Evolutionary conservation across 2,113 vertebrate species (phyloP).

Genomic region (Microtus montanus): DNA sequence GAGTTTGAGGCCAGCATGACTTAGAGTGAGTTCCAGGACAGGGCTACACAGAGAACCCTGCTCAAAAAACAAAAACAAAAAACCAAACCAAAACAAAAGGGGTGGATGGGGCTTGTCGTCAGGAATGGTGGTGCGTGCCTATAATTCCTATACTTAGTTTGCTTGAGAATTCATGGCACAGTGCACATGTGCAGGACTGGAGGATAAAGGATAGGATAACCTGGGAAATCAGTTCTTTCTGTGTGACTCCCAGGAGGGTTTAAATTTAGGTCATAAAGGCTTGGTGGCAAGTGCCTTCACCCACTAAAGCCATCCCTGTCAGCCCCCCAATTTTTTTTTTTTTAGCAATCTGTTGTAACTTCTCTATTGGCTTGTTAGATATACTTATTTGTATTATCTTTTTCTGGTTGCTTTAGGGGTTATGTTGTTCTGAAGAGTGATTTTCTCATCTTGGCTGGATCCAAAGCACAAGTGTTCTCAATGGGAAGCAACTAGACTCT

Average conservation of each 20-base stretch:
- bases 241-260: neutral
- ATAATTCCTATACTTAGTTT: neutral
- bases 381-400: neutral
- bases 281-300: neutral
- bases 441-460: neutral
- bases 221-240: neutral
- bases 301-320: neutral
- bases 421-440: neutral
- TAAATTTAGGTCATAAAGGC: neutral
- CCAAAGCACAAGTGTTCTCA: neutral
- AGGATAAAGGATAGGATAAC: neutral
- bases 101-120: neutral
- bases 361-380: neutral
- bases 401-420: neutral
- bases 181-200: neutral
- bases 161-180: neutral
- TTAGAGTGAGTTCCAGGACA: neutral
- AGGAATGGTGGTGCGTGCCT: neutral
- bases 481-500: neutral
- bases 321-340: neutral
- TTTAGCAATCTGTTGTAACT: neutral
- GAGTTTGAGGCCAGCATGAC: neutral
- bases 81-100: neutral
- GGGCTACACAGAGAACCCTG: neutral
- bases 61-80: neutral